Evolutionary conservation across 2,797 vertebrate genomes (phyloP), one percentile per base, ranked within the genome.

Genomic region (Anguilla obscura): DNA sequence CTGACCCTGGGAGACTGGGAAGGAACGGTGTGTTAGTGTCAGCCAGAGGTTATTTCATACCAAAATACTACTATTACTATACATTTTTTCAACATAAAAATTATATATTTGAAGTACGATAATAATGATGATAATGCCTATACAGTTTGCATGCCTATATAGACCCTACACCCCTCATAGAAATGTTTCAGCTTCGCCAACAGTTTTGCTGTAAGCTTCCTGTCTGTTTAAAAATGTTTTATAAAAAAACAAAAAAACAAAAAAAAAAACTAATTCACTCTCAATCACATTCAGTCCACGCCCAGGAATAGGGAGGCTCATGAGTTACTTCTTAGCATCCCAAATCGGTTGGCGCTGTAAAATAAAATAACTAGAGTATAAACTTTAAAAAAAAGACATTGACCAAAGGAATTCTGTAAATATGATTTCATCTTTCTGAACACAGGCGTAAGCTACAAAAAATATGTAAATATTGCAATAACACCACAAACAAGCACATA

Each of bases 1-100:
- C 48, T 94, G 93, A 94, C 93, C 93, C 92, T 94, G 91, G 88
- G 45, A 88, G 88, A 79, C 54, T 40, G 85, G 69, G 56, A 54
- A 50, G 50, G 40, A 71, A 24, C 30, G 14, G 36, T 21, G 33
- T 45, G 16, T 33, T 60, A 54, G 14, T n/a, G n/a, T 63, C 85
- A 69, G 85, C 60, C 69, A 63, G 63, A 86, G 85, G 63, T 45
- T 48, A 10, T 40, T 79, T 79, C 36, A 40, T 79, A 21, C 10
- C 69, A 30, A 45, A 40, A 79, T 79, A 45, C 14, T 76, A 45
- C 69, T 74, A 40, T 45, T 40, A 16, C 36, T 36, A 30, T 79
- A 36, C 40, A 45, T 45, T 45, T 45, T 33, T 12, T 30, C 9
- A 16, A 30, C 27, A 74, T 30, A 74, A 36, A n/a, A 66, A 3